Evolutionary conservation across 2,113 vertebrate genomes (phyloP), one percentile per base, ranked within the genome.

Genomic region (Poeciliopsis prolifica): DNA sequence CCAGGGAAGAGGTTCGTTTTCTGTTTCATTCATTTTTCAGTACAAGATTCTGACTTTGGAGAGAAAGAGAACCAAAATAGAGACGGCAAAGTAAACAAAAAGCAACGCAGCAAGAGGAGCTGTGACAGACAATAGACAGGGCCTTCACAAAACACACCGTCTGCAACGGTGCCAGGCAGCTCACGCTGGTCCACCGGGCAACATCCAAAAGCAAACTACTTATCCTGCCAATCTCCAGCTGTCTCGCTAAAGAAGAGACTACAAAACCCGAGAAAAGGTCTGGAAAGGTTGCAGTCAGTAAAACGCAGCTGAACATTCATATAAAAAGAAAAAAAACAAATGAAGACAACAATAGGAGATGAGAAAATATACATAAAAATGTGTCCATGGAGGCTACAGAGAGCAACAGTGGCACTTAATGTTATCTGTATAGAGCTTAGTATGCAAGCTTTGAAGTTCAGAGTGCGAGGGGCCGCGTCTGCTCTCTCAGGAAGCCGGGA

Each of bases 401-500:
- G 82, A 73, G 51, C 71, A 70, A 75, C 73, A 75, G 61, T 35
- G 12, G 31, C 78, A 64, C 72, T 83, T 75, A 68, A 37, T 71
- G 72, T 78, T 77, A 75, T 82, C 73, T 70, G 72, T 42, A 67
- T 33, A 58, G 84, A 77, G 77, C 77, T 67, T 30, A 26, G 65
- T 74, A 72, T 75, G 67, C 61, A 44, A n/a, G 58, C 82, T 89
- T 87, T 90, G 87, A 91, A 87, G 87, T 74, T 72, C 54, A 63
- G 84, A 14, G 70, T 62, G 75, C 26, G 79, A 84, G 80, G 66
- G 66, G 77, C 60, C 69, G 81, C 24, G 28, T 75, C 76, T 76
- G 48, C 76, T 88, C 83, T 86, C 83, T 44, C 77, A 88, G 89
- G 88, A 90, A 88, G 90, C 84, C 63, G 89, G 89, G 83, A 61